Conservation (phyloP, 2,888 invertebrate genomes). For the Leptinotarsa rubiginosa region DNA sequence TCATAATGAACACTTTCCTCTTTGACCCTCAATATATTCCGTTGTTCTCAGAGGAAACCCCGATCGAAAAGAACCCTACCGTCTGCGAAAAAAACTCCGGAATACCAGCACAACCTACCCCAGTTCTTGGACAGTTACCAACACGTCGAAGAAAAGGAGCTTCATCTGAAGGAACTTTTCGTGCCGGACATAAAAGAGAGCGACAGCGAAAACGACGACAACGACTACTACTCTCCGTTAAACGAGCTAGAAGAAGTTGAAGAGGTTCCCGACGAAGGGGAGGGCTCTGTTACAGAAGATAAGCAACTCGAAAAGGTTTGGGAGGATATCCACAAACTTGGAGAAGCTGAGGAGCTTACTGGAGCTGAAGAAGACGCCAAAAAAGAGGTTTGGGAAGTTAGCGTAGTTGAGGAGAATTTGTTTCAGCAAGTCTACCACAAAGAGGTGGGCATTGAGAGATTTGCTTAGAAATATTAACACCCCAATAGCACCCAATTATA, state of each 20-base stretch:
- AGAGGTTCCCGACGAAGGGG: constrained; percentile 28
- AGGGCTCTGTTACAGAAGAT: not conserved
- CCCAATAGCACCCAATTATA: not conserved
- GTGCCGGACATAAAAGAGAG: constrained; percentile 33
- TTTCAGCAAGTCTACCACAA: not conserved
- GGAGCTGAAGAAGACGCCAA: not conserved
- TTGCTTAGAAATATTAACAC: not conserved
- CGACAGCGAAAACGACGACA: constrained; percentile 38
- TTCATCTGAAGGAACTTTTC: constrained; percentile 37
- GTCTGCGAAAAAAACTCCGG: constrained; percentile 29
- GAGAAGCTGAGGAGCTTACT: not conserved
- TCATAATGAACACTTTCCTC: not conserved
- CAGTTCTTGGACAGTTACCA: not conserved
- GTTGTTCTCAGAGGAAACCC: constrained; percentile 33
- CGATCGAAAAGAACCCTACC: constrained; percentile 38
- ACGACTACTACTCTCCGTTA: constrained; percentile 25
- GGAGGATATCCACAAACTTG: not conserved
- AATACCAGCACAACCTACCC: not conserved
- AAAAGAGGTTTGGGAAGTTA: constrained; percentile 36
- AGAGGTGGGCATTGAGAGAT: not conserved
- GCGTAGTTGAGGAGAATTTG: constrained; percentile 14
- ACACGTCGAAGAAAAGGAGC: constrained; percentile 28
- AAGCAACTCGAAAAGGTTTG: not conserved
- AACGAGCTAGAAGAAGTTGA: constrained; percentile 34
- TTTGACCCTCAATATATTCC: not conserved